Conservation (phyloP, 2,888 invertebrate species). For the Amiota communis region DNA sequence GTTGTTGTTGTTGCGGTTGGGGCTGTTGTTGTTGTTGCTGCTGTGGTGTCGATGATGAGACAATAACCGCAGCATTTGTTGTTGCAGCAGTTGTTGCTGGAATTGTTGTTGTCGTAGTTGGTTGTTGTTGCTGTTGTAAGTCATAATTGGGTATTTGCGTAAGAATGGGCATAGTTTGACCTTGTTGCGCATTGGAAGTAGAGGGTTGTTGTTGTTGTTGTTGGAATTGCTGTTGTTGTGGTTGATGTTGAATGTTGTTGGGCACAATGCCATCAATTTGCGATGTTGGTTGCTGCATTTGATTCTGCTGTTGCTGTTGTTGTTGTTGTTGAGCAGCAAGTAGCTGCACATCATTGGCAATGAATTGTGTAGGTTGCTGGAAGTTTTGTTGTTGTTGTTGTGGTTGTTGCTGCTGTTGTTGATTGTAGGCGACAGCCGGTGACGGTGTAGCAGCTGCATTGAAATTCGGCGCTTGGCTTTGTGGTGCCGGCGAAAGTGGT, state of each 20-base stretch:
- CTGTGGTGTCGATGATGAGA: conserved; percentile 25
- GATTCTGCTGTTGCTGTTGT: conserved; percentile 48
- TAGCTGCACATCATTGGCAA: conserved; percentile 34
- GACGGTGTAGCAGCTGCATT: conserved; percentile 30
- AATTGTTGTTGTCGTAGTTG: conserved; percentile 26
- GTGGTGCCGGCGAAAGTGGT: conserved; percentile 58
- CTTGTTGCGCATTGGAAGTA: conserved; percentile 57
- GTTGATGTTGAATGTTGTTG: conserved; percentile 42
- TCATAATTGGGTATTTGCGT: conserved; percentile 66
- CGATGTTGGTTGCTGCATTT: conserved; percentile 67
- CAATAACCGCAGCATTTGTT: conserved; percentile 19
- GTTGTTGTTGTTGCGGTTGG: conserved; percentile 33
- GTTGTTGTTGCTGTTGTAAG: conserved; percentile 43
- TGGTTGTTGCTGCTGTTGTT: conserved; percentile 47
- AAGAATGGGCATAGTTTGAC: conserved; percentile 69
- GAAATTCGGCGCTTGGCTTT: conserved; percentile 41
- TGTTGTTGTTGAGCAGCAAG: conserved; percentile 42
- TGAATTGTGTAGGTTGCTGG: conserved; percentile 30
- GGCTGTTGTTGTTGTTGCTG: conserved; percentile 34
- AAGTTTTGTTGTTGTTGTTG: conserved; percentile 38
- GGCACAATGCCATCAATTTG: conserved; percentile 66
- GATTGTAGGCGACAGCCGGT: conserved; percentile 35
- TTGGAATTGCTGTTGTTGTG: conserved; percentile 46
- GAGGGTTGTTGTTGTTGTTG: conserved; percentile 65
- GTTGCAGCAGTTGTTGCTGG: conserved; percentile 46